A percentile compares a stretch with the other conserved stretches of the same genome.
phyloP scores from a whole-genome alignment of 2,888 invertebrate species.

The Hirtodrosophila alboralis region DNA sequence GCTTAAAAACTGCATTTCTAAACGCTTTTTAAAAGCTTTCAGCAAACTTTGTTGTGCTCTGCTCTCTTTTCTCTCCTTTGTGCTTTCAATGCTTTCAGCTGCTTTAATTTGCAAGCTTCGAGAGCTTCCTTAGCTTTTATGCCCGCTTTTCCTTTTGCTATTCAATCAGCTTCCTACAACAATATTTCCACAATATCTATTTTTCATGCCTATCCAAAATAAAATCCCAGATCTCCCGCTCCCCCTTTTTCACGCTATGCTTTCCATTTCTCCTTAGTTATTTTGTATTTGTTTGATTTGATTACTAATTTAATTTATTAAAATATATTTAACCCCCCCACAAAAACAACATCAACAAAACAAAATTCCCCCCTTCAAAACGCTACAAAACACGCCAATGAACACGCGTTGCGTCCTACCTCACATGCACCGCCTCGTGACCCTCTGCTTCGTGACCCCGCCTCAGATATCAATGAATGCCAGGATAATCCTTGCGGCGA shows the following conservation, averaged over 20 bases:
- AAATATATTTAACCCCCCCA: constrained; percentile 70
- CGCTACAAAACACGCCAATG: constrained; percentile 40
- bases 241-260: constrained; percentile 80
- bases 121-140: constrained; percentile 48
- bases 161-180: constrained; percentile 40
- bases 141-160: constrained; percentile 50
- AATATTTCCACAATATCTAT: constrained; percentile 14
- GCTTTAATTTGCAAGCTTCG: constrained; percentile 36
- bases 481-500: constrained; percentile 93
- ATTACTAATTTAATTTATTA: constrained; percentile 73
- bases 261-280: constrained; percentile 39
- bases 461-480: constrained; percentile 95
- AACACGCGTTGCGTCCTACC: constrained; percentile 50
- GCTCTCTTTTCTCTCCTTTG: constrained; percentile 5
- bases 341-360: too few relatives aligned
- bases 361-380: constrained; percentile 17
- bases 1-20: constrained; percentile 5
- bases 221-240: constrained; percentile 23
- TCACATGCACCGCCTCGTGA: constrained; percentile 18
- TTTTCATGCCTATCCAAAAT: constrained; percentile 6
- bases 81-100: constrained; percentile 39
- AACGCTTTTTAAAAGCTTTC: too few relatives aligned
- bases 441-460: constrained; percentile 29
- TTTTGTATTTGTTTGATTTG: constrained; percentile 51
- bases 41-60: constrained; percentile 19